A percentile compares a stretch with the other conserved stretches of the same genome.
These are phyloP conservation scores for Tapera naevia DNA, from an alignment of 2,797 vertebrate species.

Conservation along the genomic window DNA sequence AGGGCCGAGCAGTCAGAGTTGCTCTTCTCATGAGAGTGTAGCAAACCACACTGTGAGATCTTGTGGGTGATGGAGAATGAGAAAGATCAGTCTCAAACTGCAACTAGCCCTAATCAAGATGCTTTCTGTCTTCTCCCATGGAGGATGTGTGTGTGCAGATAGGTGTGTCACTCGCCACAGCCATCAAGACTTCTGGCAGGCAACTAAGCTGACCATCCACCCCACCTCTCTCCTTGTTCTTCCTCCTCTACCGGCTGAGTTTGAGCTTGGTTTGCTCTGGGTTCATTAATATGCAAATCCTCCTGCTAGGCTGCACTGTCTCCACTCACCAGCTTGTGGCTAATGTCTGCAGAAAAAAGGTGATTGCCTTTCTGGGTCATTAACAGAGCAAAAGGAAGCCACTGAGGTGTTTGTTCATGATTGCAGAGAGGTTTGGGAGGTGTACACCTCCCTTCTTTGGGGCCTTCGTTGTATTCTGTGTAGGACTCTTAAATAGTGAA, in stretches of 20 bases:
- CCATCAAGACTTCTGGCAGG: neutral
- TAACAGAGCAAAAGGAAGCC: neutral
- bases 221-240: neutral
- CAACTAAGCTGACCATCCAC: neutral
- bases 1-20: neutral
- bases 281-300: neutral
- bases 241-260: neutral
- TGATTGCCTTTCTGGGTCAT: neutral
- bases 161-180: neutral
- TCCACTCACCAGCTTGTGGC: neutral
- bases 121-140: neutral
- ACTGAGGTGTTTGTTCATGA: neutral
- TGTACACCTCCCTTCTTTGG: neutral
- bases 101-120: neutral
- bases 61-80: neutral
- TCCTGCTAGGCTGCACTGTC: neutral
- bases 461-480: neutral
- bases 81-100: neutral
- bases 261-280: neutral
- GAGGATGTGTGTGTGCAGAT: neutral
- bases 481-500: neutral
- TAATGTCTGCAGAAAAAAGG: neutral
- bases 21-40: neutral
- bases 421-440: neutral
- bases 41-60: neutral